Base-by-base conservation (phyloP, 2,797 vertebrate species). In the Uromys caudimaculatus region DNA sequence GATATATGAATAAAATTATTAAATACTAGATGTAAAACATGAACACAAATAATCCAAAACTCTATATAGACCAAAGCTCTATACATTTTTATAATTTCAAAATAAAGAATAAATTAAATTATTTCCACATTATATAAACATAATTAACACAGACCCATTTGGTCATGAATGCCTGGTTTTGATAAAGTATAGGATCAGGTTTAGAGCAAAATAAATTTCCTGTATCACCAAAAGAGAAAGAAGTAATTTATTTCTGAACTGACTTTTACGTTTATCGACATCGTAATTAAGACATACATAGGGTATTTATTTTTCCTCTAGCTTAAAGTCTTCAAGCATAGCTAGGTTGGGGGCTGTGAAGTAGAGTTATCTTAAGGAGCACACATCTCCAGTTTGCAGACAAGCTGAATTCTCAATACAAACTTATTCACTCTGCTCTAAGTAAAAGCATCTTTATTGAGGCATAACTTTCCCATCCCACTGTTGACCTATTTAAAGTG, bases 401-500 rank as follows among this genome's bases (percentile, higher is more conserved):
- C 38, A 38, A 41, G 14, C n/a, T 41, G 35, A 12, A 54, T 67
- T 73, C 56, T 41, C 8, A 71, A 41, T 29, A 54, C 84, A 17
- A 19, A 29, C 67, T 41, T 38, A 16, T 17, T 56, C 67, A 11
- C 6, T 87, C 50, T 6, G n/a, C 64, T 87, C 56, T 87, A 87
- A 73, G 50, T 87, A 17, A 56, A 71, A 54, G 23, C 14, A 19
- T 64, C 47, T 41, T 69, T 69, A 29, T 54, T 71, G 84, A 71
- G 64, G 16, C 2, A 0, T 29, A 87, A 69, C 4, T 38, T 38
- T 56, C 24, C 47, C 50, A 56, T 29, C 32, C 62, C 19, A 87
- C 85, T 54, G 23, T 73, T 87, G 85, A 71, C 85, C 50, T 87
- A 54, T 38, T 71, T 87, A 56, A 73, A 73, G n/a, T 87, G 85